Conservation (phyloP, 2,113 vertebrate genomes). For the Campylomormyrus numenius region DNA sequence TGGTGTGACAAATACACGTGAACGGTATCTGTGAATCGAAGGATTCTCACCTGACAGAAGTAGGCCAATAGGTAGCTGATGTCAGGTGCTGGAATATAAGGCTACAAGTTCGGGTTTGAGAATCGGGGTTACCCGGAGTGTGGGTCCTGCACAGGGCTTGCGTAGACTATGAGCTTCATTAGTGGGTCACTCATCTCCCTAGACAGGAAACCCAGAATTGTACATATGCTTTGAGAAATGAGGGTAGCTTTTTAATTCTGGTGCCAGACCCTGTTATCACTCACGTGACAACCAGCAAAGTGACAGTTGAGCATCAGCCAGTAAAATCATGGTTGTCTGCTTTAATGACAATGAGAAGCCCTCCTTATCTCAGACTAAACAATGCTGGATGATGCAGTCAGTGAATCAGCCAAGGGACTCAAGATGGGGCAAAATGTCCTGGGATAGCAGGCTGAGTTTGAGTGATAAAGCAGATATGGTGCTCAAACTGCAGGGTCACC, state of each 20-base stretch:
- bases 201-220: conserved; percentile 1
- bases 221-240: not conserved
- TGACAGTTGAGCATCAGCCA: not conserved
- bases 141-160: not conserved
- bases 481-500: not conserved
- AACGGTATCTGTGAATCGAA: not conserved
- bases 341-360: not conserved
- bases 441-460: not conserved
- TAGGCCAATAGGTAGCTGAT: not conserved
- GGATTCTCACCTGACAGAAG: not conserved
- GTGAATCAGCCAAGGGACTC: not conserved
- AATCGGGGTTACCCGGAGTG: not conserved
- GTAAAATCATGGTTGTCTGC: not conserved
- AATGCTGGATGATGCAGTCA: not conserved
- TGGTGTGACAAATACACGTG: not conserved
- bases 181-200: conserved; percentile 1
- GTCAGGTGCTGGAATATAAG: not conserved
- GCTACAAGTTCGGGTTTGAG: not conserved
- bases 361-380: not conserved
- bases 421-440: not conserved
- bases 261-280: not conserved
- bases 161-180: not conserved
- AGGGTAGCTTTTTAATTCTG: not conserved
- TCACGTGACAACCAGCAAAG: not conserved
- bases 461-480: not conserved